A percentile compares a stretch with the other conserved stretches of the same genome.
Conservation (phyloP, 2,888 invertebrate species). For the Nomada flava region DNA sequence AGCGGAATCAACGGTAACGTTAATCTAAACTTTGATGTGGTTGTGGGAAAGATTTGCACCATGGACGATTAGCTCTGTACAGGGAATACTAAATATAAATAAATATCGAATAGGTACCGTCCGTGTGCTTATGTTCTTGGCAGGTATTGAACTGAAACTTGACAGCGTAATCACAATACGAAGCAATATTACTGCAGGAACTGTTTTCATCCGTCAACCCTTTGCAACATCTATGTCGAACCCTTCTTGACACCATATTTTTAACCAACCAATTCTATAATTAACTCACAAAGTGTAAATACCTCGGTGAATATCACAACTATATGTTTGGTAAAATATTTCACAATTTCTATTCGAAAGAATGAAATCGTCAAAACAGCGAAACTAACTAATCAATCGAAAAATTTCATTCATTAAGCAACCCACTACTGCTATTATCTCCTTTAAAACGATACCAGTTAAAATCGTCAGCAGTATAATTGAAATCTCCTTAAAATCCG, state of each 20-base stretch:
- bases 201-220: background rate
- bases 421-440: background rate
- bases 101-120: background rate
- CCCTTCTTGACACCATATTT: too few relatives aligned
- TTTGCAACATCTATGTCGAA: background rate
- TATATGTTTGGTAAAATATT: too few relatives aligned
- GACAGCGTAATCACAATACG: background rate
- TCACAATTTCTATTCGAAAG: too few relatives aligned
- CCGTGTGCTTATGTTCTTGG: background rate
- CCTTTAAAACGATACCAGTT: background rate
- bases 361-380: too few relatives aligned
- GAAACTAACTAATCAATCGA: too few relatives aligned
- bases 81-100: slow-evolving; percentile 23
- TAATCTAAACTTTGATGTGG: slow-evolving; percentile 34
- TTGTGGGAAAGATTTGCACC: background rate
- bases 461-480: background rate
- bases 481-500: background rate
- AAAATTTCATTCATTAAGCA: too few relatives aligned
- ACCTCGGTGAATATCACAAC: too few relatives aligned
- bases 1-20: slow-evolving; percentile 17
- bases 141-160: background rate
- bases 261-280: too few relatives aligned
- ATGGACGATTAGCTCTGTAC: slow-evolving; percentile 27
- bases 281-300: too few relatives aligned
- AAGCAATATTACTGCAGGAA: background rate